A percentile compares a stretch with the other conserved stretches of the same genome.
These are phyloP conservation scores for Hyles vespertilio DNA, from an alignment of 1,140 invertebrate species.

Conservation along the genomic window DNA sequence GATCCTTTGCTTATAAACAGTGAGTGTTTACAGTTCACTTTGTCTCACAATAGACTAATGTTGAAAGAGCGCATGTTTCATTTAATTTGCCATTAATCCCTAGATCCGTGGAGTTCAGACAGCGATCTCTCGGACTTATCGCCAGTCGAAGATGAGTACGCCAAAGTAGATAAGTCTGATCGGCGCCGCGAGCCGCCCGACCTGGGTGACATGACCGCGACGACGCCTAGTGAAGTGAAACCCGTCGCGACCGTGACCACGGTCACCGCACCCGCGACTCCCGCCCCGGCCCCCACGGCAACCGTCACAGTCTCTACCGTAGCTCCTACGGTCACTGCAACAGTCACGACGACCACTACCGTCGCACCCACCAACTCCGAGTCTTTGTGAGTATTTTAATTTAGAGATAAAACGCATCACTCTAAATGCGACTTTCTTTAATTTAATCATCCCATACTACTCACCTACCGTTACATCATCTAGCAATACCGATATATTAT, in stretches of 20 bases:
- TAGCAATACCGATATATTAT: too few species aligned
- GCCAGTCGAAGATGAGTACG: slow-evolving; percentile 65
- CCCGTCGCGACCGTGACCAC: not conserved
- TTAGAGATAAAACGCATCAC: not conserved
- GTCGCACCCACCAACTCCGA: slow-evolving; percentile 3
- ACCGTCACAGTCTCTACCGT: not conserved
- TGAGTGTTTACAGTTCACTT: slow-evolving; percentile 15
- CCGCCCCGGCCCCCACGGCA: not conserved
- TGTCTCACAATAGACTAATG: not conserved
- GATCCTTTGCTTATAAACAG: slow-evolving; percentile 76
- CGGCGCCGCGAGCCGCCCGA: slow-evolving; percentile 56
- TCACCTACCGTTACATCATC: not conserved
- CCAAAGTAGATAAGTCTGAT: slow-evolving; percentile 63
- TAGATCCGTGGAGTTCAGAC: slow-evolving; percentile 70
- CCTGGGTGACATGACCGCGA: slow-evolving; percentile 61
- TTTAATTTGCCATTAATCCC: not conserved
- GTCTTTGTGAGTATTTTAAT: slow-evolving; percentile 26
- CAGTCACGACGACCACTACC: not conserved
- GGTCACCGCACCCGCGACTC: not conserved
- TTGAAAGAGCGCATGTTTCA: not conserved
- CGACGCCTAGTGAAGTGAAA: slow-evolving; percentile 16
- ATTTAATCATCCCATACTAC: not conserved
- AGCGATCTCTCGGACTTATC: slow-evolving; percentile 66
- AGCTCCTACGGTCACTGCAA: not conserved
- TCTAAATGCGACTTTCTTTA: not conserved